Conservation (phyloP, 2,113 vertebrate species). For the Pedetes capensis region DNA sequence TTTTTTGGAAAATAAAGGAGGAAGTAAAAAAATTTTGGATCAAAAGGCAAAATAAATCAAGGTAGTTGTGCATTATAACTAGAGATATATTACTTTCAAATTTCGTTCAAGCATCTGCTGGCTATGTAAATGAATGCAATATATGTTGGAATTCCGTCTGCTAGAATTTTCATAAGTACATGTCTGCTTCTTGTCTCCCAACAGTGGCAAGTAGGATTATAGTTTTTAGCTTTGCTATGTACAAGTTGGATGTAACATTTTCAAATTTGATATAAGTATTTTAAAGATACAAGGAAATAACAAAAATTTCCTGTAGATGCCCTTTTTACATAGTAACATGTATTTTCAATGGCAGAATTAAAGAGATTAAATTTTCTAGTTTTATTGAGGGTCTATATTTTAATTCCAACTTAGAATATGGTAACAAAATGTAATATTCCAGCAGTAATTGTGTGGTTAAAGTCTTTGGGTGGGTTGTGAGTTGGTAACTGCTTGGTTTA, state of each 20-base stretch:
- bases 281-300: not conserved
- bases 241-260: not conserved
- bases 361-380: not conserved
- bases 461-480: not conserved
- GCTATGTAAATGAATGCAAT: not conserved
- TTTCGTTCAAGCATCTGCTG: not conserved
- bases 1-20: not conserved
- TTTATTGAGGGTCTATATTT: not conserved
- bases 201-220: not conserved
- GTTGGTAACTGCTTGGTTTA: not conserved
- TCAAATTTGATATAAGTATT: not conserved
- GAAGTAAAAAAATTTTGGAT: not conserved
- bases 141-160: not conserved
- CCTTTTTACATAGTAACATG: not conserved
- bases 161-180: not conserved
- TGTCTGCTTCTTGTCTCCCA: not conserved
- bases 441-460: not conserved
- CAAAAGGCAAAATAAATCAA: not conserved
- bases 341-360: not conserved
- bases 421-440: not conserved
- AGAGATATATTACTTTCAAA: not conserved
- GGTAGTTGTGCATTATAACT: not conserved
- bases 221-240: not conserved
- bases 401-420: not conserved
- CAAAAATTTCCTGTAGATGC: not conserved